Evolutionary conservation across 53 echinoderm and acorn worm species (phyloP).

Genomic region (Actinopyga echinites): DNA sequence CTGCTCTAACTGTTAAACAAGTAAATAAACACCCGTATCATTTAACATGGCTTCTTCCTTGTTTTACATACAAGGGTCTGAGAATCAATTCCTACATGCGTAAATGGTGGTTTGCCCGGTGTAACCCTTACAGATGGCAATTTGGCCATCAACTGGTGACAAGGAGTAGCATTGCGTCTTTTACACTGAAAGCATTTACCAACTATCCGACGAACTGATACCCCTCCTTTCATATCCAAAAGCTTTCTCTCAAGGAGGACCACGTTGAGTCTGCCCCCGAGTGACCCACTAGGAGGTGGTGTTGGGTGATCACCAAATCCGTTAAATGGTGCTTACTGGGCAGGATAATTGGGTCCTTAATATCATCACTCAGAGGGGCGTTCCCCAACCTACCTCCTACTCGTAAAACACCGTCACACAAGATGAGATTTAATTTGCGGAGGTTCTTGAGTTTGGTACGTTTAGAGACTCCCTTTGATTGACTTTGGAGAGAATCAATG

Average conservation of each 20-base stretch:
- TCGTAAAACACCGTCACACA: neutral
- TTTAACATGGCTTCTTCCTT: conserved; percentile 42
- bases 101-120: conserved; percentile 49
- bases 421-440: no score
- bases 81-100: conserved; percentile 53
- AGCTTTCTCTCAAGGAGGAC: no score
- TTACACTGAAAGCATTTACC: no score
- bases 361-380: neutral
- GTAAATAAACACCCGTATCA: conserved; percentile 59
- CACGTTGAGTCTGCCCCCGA: neutral
- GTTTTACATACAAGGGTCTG: conserved; percentile 28
- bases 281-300: neutral
- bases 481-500: no score
- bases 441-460: no score
- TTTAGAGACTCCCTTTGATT: no score
- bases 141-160: neutral
- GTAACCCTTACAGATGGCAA: conserved; percentile 38
- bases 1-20: conserved; percentile 46
- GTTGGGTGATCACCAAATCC: neutral
- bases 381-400: neutral
- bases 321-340: neutral
- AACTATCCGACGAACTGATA: neutral
- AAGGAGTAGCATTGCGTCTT: neutral
- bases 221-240: neutral
- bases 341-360: neutral